Base-by-base conservation (phyloP, 2,113 vertebrate species). In the Corythornis vintsioides region DNA sequence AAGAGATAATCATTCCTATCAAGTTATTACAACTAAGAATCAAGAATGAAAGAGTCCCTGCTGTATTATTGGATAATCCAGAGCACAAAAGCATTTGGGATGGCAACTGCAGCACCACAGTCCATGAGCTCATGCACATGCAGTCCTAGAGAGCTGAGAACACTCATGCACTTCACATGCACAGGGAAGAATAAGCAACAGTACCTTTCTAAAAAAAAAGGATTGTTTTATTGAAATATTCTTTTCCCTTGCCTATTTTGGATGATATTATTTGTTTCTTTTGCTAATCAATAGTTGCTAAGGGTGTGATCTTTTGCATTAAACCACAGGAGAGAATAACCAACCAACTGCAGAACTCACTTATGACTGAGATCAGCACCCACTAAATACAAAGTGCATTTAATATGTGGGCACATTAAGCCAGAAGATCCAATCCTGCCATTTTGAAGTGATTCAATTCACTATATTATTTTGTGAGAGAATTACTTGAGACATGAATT, bases 91-190 rank as follows among this genome's bases (percentile, higher is more conserved):
- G 94, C 95, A 95, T 77, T 84, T 92, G 93, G 89, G 96, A 94
- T 71, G 93, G 95, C 35, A 96, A 95, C 47, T 94, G 91, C 93
- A 89, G 76, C 67, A 89, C 53, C 95, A 91, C 73, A 86, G 83
- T 91, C 67, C 95, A 89, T 7, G 53, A 95, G 84, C 57, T 96
- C 97, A 97, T 98, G 98, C 97, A 97, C 98, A 97, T 98, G 97
- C 97, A 91, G 33, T 79, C 91, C 96, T 13, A 96, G 96, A 53
- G 83, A 95, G 15, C 94, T 94, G 84, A 94, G 53, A 65, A 69
- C 10, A 63, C 50, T 85, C 97, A 97, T 89, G 91, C 95, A 84
- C 45, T 26, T 31, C 55, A 67, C 95, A 97, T 96, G 97, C 97
- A 95, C 43, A 77, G 73, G 91, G 67, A 93, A 92, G 96, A 79